These are phyloP conservation scores for Kuschelorhynchus macadamiae DNA, from an alignment of 2,888 invertebrate genomes.

Conservation along the genomic window DNA sequence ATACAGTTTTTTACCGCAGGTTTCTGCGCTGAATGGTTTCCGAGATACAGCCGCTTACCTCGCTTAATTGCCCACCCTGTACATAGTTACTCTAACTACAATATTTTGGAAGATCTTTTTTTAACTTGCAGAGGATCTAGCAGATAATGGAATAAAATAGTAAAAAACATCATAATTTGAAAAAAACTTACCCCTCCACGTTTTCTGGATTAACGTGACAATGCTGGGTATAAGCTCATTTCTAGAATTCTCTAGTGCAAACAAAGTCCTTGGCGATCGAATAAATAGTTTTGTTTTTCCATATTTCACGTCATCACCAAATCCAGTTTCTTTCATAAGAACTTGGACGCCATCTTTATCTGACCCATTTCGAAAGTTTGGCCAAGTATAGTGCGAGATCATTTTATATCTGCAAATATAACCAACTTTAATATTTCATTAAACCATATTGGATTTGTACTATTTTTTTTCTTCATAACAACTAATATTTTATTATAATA, in stretches of 20 bases:
- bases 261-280: conserved; percentile 91
- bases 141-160: too few species aligned
- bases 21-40: too few species aligned
- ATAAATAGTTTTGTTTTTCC: conserved; percentile 98
- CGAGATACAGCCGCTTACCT: too few species aligned
- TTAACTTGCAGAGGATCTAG: too few species aligned
- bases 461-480: conserved; percentile 2
- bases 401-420: conserved; percentile 87
- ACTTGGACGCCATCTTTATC: conserved; percentile 88
- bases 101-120: too few species aligned
- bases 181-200: conserved; percentile 80
- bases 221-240: conserved; percentile 92
- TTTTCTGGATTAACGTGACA: conserved; percentile 94
- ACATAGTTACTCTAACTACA: too few species aligned
- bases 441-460: not conserved
- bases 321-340: conserved; percentile 85
- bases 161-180: too few species aligned
- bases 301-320: conserved; percentile 88
- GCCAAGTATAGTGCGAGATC: conserved; percentile 97
- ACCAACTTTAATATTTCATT: conserved; percentile 35
- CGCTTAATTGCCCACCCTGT: too few species aligned
- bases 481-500: too few species aligned
- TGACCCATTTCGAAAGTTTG: conserved; percentile 86
- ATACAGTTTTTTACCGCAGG: too few species aligned
- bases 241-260: conserved; percentile 88